Percentiles rank a stretch among this genome's conserved stretches.
Evolutionary conservation across 2,797 vertebrate species (phyloP).

Genomic region (Parauchenoglanis punctatus): DNA sequence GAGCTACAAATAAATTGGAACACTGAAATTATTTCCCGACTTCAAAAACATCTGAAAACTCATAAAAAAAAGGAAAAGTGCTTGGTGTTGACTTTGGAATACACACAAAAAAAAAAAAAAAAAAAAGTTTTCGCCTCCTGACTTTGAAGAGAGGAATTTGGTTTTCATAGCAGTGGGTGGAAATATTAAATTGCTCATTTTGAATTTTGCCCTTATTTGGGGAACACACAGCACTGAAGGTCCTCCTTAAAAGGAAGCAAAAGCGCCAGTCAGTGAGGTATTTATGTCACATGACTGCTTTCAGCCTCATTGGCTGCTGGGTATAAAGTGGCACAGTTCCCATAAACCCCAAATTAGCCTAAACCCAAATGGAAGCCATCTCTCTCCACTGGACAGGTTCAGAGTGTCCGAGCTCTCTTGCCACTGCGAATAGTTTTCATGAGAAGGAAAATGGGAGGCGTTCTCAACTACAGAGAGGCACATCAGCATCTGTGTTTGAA

Average conservation of each 20-base stretch:
- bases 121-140: not conserved
- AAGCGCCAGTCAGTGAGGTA: slow-evolving; percentile 55
- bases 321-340: slow-evolving; percentile 55
- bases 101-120: not conserved
- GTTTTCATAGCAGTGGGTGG: slow-evolving; percentile 55
- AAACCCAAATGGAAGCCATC: slow-evolving; percentile 51
- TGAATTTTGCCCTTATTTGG: slow-evolving; percentile 72
- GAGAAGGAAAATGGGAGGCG: slow-evolving; percentile 53
- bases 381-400: slow-evolving; percentile 48
- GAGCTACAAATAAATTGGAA: not conserved
- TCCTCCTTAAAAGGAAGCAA: slow-evolving; percentile 74
- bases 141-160: slow-evolving; percentile 52
- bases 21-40: not conserved
- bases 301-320: slow-evolving; percentile 54
- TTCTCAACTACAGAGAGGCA: slow-evolving; percentile 56
- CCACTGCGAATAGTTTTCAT: slow-evolving; percentile 52
- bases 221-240: slow-evolving; percentile 55
- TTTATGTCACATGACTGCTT: slow-evolving; percentile 60
- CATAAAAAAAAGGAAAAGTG: not conserved
- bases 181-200: slow-evolving; percentile 68
- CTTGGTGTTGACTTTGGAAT: slow-evolving; percentile 24
- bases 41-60: not conserved
- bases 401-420: slow-evolving; percentile 45
- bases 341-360: slow-evolving; percentile 53
- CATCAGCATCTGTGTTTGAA: slow-evolving; percentile 59